Base-by-base conservation (phyloP, 2,113 vertebrate species). In the Albula glossodonta region DNA sequence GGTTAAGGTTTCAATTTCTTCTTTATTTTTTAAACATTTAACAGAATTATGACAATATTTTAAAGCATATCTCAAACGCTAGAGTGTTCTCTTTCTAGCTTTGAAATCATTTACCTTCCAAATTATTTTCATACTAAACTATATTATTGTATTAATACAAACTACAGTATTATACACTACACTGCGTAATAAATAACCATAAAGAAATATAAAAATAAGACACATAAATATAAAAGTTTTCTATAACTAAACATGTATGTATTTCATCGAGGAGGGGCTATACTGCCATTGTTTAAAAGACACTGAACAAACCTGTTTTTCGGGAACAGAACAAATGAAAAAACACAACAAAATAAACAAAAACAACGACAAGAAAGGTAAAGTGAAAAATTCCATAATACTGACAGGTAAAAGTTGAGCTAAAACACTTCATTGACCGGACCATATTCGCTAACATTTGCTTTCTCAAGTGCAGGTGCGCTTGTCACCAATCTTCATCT, bases 61-160 rank as follows among this genome's bases (percentile, higher is more conserved):
- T 95, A 96, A 96, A 96, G 95, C 95, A 96, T 96, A 96, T 97
- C 96, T 97, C 96, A 97, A 96, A 93, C 31, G 96, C 96, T 95
- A 96, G 96, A 98, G 95, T 93, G 94, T 95, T 79, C 25, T 92
- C 87, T 88, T 95, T 97, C 96, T 95, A 97, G 92, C 97, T 96
- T 96, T 96, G 96, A 89, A 96, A 97, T 97, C 96, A 90, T 91
- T 92, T 96, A 96, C 96, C 96, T 97, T 97, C 96, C 96, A 97
- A 97, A 97, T 93, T 90, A 94, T 97, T 98, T 97, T 97, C 97
- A 97, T 98, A 99, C 98, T 99, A 99, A 99, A 99, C 99, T 99
- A 99, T 99, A 99, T 99, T 99, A 99, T 98, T 97, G 98, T 98
- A 99, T 99, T 99, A 99, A 99, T 99, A 99, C 98, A 99, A 99